These are phyloP conservation scores for Tenualosa thibaudeaui DNA, from an alignment of 2,797 vertebrate genomes.

Conservation along the genomic window DNA sequence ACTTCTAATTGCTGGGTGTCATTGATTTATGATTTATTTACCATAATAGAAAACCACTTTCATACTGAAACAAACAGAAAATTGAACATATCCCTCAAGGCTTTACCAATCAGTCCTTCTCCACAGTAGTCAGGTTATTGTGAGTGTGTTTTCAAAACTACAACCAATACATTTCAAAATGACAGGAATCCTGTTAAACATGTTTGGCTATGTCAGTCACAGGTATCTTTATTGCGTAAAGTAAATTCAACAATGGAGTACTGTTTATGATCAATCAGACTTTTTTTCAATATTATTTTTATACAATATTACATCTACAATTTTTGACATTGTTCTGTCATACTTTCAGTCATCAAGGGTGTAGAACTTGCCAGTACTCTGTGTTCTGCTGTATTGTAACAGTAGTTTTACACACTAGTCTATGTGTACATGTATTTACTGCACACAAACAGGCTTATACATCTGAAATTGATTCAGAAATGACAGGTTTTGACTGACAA, in stretches of 20 bases:
- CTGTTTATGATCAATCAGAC: slow-evolving; percentile 25
- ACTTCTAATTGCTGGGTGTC: background rate
- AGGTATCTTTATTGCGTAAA: slow-evolving; percentile 22
- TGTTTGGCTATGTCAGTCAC: slow-evolving; percentile 49
- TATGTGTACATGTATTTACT: background rate
- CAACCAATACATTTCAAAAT: background rate
- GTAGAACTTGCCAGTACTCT: background rate
- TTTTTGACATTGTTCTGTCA: slow-evolving; percentile 18
- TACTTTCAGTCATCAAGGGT: slow-evolving; percentile 37
- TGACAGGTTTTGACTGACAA: too few relatives aligned
- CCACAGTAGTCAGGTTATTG: background rate
- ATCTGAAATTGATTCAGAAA: too few relatives aligned
- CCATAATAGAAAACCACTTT: background rate
- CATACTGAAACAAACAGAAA: background rate
- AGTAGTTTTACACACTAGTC: too few relatives aligned
- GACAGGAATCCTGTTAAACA: slow-evolving; percentile 46
- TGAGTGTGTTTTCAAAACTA: background rate
- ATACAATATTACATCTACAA: background rate
- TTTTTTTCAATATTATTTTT: background rate
- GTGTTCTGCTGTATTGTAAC: background rate
- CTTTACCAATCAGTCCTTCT: background rate
- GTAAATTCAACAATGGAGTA: slow-evolving; percentile 28
- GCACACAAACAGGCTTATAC: background rate
- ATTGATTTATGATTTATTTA: background rate
- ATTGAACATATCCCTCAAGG: background rate